Evolutionary conservation across 2,797 vertebrate species (phyloP).

Genomic region (Nasua narica): DNA sequence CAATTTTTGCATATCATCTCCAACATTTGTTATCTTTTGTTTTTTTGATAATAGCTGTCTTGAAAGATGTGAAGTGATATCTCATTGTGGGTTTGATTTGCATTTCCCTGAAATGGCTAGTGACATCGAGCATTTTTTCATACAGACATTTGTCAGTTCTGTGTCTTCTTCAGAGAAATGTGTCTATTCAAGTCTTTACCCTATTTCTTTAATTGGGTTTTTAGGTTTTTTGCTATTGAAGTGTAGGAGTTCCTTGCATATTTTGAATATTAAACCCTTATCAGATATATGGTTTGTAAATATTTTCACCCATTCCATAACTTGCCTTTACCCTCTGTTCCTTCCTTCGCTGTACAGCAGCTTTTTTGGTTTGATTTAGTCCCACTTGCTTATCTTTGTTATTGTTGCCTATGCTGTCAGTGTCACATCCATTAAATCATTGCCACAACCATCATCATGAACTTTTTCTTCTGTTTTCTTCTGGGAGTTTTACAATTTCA

Average conservation of each 20-base stretch:
- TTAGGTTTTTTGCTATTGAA: background rate
- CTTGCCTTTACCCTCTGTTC: background rate
- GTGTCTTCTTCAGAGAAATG: background rate
- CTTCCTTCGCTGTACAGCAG: background rate
- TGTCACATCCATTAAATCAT: background rate
- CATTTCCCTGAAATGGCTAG: background rate
- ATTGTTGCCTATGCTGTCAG: background rate
- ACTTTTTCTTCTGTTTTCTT: background rate
- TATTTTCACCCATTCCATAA: background rate
- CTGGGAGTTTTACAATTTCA: background rate
- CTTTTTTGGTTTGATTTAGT: background rate
- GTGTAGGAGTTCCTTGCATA: background rate
- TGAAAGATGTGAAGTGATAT: background rate
- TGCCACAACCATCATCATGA: background rate
- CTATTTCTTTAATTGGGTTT: background rate
- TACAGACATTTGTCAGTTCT: background rate
- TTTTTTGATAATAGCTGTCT: background rate
- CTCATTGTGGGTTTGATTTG: background rate
- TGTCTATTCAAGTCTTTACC: background rate
- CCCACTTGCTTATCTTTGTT: background rate
- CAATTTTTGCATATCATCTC: background rate
- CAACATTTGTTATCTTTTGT: background rate
- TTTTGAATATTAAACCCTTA: background rate
- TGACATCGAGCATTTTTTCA: background rate
- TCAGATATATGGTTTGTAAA: background rate